phyloP scores from a whole-genome alignment of 2,888 invertebrate genomes.

The Euzophera pinguis region DNA sequence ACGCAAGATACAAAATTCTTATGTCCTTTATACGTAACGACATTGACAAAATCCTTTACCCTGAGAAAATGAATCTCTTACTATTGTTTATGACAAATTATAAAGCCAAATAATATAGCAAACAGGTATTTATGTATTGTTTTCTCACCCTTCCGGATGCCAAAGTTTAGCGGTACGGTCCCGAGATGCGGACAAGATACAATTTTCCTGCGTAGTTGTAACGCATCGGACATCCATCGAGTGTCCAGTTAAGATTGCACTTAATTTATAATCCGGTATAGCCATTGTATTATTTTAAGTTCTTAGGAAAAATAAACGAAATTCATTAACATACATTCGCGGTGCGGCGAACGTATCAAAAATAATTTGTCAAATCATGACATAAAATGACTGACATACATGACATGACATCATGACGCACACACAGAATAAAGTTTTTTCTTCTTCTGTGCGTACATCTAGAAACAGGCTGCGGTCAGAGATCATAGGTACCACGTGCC shows the following conservation, averaged over 20 bases:
- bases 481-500: no score
- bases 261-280: conserved; percentile 85
- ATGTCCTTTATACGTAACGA: conserved; percentile 87
- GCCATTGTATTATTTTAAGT: conserved; percentile 50
- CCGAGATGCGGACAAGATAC: conserved; percentile 92
- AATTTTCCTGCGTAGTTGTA: conserved; percentile 82
- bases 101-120: background rate
- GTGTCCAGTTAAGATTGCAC: conserved; percentile 88
- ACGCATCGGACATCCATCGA: conserved; percentile 92
- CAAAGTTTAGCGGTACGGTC: conserved; percentile 93
- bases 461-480: no score
- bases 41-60: conserved; percentile 80
- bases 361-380: conserved; percentile 60
- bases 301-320: conserved; percentile 22
- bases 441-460: no score
- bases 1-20: conserved; percentile 92
- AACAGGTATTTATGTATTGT: background rate
- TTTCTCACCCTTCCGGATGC: conserved; percentile 85
- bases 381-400: background rate
- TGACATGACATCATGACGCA: background rate
- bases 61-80: conserved; percentile 40
- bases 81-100: background rate
- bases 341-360: conserved; percentile 26
- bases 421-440: background rate
- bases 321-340: conserved; percentile 36